These are phyloP conservation scores for Caranx ignobilis DNA, from an alignment of 2,113 vertebrate genomes.

Conservation along the genomic window DNA sequence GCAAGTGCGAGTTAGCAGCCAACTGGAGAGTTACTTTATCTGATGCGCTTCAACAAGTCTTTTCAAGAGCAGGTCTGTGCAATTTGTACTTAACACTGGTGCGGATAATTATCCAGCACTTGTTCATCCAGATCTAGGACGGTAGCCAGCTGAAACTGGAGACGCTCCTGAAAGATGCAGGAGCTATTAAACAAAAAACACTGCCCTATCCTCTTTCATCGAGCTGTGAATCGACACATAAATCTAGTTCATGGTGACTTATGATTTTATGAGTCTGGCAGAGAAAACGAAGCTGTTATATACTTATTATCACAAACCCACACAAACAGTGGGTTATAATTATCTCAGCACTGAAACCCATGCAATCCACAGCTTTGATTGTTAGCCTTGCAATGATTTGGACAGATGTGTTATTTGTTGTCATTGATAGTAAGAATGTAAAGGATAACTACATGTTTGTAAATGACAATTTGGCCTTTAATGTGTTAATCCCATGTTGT, in stretches of 20 bases:
- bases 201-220: slow-evolving; percentile 68
- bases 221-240: slow-evolving; percentile 73
- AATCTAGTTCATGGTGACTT: slow-evolving; percentile 14
- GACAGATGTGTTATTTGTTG: not conserved
- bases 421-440: not conserved
- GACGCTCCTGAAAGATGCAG: slow-evolving; percentile 82
- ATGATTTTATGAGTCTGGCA: slow-evolving; percentile 13
- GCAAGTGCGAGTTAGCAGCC: slow-evolving; percentile 12
- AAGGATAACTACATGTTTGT: not conserved
- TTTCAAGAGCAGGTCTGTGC: slow-evolving; percentile 70
- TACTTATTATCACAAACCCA: not conserved
- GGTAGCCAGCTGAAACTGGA: slow-evolving; percentile 80
- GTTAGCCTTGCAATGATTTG: not conserved
- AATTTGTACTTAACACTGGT: slow-evolving; percentile 86
- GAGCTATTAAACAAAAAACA: slow-evolving; percentile 83
- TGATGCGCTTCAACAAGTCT: slow-evolving; percentile 73
- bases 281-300: not conserved
- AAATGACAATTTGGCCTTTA: not conserved
- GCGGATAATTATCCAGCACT: slow-evolving; percentile 80
- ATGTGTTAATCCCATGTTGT: not conserved
- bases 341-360: not conserved
- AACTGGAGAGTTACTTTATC: slow-evolving; percentile 45
- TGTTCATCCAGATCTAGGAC: slow-evolving; percentile 73
- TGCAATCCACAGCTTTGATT: not conserved
- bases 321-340: not conserved